Conservation (phyloP, 2,113 vertebrate genomes). For the Stegastes partitus region DNA sequence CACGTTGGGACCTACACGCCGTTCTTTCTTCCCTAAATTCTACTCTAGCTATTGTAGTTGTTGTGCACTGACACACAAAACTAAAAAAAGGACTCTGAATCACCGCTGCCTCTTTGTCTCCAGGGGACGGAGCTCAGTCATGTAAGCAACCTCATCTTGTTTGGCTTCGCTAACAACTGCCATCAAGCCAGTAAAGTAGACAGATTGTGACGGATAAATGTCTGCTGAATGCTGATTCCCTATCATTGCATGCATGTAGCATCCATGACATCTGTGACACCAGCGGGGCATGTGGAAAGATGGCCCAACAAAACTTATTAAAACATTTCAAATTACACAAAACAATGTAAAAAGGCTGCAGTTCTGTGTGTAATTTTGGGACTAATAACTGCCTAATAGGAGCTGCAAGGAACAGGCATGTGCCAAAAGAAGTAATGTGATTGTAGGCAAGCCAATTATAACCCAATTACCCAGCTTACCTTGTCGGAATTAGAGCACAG, state of each 20-base stretch:
- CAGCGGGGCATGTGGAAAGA: neutral
- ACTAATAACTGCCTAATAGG: constrained; percentile 58
- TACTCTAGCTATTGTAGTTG: neutral
- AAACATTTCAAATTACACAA: neutral
- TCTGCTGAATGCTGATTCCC: constrained; percentile 12
- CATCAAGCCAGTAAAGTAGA: constrained; percentile 36
- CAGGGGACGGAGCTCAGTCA: constrained; percentile 64
- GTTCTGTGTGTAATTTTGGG: constrained; percentile 17
- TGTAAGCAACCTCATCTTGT: constrained; percentile 52
- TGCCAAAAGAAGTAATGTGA: constrained; percentile 64
- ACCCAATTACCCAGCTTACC: constrained; percentile 76
- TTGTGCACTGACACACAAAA: constrained; percentile 8
- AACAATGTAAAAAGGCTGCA: neutral
- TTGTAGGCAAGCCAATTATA: constrained; percentile 73
- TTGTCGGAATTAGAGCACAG: constrained; percentile 68
- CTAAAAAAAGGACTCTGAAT: constrained; percentile 46
- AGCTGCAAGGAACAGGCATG: constrained; percentile 56
- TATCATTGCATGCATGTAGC: constrained; percentile 9
- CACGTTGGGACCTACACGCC: neutral
- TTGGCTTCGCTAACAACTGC: constrained; percentile 51
- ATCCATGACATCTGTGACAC: neutral
- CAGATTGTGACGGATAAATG: constrained; percentile 34
- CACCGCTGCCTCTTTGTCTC: constrained; percentile 62
- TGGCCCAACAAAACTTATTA: neutral
- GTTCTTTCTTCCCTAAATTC: neutral